Evolutionary conservation across 2,888 invertebrate species (phyloP), one percentile per base, ranked within the genome.

Genomic region (Phanerotoma sp.): DNA sequence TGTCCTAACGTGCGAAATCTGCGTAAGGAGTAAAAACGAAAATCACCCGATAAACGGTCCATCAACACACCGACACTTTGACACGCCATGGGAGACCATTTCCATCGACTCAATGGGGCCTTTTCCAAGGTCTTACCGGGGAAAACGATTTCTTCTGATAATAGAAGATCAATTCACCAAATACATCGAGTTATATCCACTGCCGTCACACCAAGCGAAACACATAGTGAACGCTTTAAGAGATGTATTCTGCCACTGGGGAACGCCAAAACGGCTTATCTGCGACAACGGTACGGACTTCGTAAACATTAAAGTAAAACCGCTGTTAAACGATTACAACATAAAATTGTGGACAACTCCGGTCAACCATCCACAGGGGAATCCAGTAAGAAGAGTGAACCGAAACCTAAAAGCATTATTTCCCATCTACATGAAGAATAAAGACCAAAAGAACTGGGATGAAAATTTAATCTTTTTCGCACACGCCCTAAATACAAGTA

Each of bases 361-460:
- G 2, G 13, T 35, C 35, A 9, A 13, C 5, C 33, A 46, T 11
- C 46, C 46, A 9, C 46, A 46, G 20, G 46, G 16, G 11, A 46
- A 32, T 11, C 46, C 20, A 3, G 46, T 46, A 4, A 32, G 30
- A 18, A 30, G 46, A 11, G 30, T 46, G 2, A 46, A 46, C 30
- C 10, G 46, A 7, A 46, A 15, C 3, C 10, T 46, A 10, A 46
- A 46, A 28, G 30, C 33, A 6, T 30, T 46, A 32, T 30, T 46
- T 18, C 32, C 25, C 10, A 15, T 32, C n/a, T 46, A 33, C 15
- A 15, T 46, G 3, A 16, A 46, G 5, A n/a, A n/a, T n/a, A 33
- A 46, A 3, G 33, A 46, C 9, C 46, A 46, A 9, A 28, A 9
- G 9, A 33, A 11, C 5, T 46, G 46, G 46, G 46, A 46, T 11